Evolutionary conservation across 2,888 invertebrate genomes (phyloP).

Genomic region (Agrochola macilenta): DNA sequence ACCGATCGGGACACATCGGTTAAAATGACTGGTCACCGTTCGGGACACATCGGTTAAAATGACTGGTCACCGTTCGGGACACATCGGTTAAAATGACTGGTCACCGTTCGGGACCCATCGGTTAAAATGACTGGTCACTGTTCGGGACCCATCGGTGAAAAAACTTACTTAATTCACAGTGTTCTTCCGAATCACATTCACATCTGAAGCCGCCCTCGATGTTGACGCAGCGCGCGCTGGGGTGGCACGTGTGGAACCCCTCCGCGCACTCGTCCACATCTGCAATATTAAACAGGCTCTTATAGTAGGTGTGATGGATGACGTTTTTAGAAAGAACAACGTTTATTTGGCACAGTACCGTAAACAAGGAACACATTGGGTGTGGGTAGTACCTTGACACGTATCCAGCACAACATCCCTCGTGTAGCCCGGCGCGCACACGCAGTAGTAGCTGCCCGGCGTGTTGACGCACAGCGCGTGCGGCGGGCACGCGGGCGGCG

Average conservation of each 20-base stretch:
- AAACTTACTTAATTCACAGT: conserved; percentile 92
- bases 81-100: too few relatives aligned
- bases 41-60: too few relatives aligned
- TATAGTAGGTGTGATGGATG: not conserved
- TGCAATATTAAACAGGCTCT: conserved; percentile 77
- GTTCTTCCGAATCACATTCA: conserved; percentile 91
- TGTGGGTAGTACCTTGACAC: conserved; percentile 88
- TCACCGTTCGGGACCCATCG: too few relatives aligned
- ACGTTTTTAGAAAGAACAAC: not conserved
- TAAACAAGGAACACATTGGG: not conserved
- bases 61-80: too few relatives aligned
- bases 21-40: too few relatives aligned
- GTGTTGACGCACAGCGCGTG: conserved; percentile 96
- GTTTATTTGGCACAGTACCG: not conserved
- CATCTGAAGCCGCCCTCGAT: conserved; percentile 95
- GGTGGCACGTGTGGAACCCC: conserved; percentile 94
- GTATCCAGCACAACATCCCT: conserved; percentile 90
- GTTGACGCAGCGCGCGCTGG: conserved; percentile 94
- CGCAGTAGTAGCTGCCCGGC: conserved; percentile 97
- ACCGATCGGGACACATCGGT: too few relatives aligned
- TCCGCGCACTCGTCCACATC: conserved; percentile 96
- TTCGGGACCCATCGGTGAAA: not conserved
- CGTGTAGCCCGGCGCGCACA: conserved; percentile 95
- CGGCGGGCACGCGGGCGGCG: conserved; percentile 91
- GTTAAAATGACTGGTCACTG: too few relatives aligned